Evolutionary conservation across 2,113 vertebrate genomes (phyloP).

Genomic region (Gallinago paraguaiae): DNA sequence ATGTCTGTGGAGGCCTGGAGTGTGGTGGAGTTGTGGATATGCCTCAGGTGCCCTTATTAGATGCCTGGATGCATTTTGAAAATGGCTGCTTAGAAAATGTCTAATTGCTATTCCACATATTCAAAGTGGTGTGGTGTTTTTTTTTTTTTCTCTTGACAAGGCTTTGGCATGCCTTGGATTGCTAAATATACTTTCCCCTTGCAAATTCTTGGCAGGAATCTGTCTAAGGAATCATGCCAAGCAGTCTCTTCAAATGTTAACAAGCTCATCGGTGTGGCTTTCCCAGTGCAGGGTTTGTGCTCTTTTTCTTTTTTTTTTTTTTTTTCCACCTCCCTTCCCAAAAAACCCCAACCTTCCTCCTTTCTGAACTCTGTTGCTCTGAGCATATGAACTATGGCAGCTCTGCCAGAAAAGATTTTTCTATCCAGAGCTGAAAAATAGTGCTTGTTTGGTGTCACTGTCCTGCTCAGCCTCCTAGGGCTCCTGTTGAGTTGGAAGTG

Average conservation of each 20-base stretch:
- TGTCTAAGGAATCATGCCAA: slow-evolving; percentile 66
- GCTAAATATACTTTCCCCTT: slow-evolving; percentile 82
- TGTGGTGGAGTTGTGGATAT: slow-evolving; percentile 5
- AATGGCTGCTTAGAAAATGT: slow-evolving; percentile 75
- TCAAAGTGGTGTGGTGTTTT: slow-evolving; percentile 22
- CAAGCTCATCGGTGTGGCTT: slow-evolving; percentile 76
- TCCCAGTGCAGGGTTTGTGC: slow-evolving; percentile 47
- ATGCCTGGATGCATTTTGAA: slow-evolving; percentile 59
- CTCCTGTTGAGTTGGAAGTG: background rate
- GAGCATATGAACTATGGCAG: slow-evolving; percentile 4
- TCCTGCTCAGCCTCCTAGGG: background rate
- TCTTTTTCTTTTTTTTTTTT: background rate
- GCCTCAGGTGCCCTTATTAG: slow-evolving; percentile 61
- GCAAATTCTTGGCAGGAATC: slow-evolving; percentile 66
- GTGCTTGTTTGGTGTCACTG: background rate
- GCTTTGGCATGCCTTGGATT: slow-evolving; percentile 75
- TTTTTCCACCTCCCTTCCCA: background rate
- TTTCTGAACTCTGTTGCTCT: background rate
- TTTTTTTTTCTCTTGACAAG: slow-evolving; percentile 72
- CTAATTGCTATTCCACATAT: slow-evolving; percentile 79
- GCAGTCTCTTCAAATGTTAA: slow-evolving; percentile 75
- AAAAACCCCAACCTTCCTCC: background rate
- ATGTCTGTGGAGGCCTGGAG: slow-evolving; percentile 19
- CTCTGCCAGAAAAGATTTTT: slow-evolving; percentile 17
- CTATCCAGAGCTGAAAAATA: background rate